Evolutionary conservation across 2,888 invertebrate genomes (phyloP).

Genomic region (Pyrocoelia pectoralis): DNA sequence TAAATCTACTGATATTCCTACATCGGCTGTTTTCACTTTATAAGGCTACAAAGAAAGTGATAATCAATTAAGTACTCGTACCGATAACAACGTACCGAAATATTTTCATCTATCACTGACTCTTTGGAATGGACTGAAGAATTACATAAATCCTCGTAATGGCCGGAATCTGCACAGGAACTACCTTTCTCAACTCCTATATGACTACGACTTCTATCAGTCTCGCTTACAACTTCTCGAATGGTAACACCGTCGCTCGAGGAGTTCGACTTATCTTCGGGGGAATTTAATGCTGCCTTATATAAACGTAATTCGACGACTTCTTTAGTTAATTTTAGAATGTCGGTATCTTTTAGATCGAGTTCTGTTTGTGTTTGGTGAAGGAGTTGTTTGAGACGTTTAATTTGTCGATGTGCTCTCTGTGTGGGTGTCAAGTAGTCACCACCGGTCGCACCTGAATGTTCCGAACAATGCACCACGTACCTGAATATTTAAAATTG

Average conservation of each 20-base stretch:
- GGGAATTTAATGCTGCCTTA: conserved; percentile 80
- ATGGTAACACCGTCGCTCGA: conserved; percentile 67
- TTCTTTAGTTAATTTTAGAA: conserved; percentile 68
- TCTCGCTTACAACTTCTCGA: conserved; percentile 69
- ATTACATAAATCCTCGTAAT: conserved; percentile 82
- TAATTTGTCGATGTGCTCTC: conserved; percentile 81
- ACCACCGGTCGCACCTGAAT: conserved; percentile 78
- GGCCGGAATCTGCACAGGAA: conserved; percentile 86
- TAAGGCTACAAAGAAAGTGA: conserved; percentile 47
- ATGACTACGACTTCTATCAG: conserved; percentile 24
- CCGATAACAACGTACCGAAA: conserved; percentile 38
- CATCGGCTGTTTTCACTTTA: conserved; percentile 47
- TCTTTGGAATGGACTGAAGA: conserved; percentile 82
- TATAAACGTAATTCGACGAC: conserved; percentile 82
- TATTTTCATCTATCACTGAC: conserved; percentile 61
- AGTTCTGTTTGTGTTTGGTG: conserved; percentile 78
- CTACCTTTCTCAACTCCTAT: conserved; percentile 70
- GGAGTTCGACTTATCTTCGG: conserved; percentile 77
- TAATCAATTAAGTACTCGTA: too few species aligned
- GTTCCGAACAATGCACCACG: conserved; percentile 85
- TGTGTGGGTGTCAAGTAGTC: conserved; percentile 91
- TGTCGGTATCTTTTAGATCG: conserved; percentile 84
- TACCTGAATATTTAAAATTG: conserved; percentile 64
- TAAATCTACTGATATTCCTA: conserved; percentile 49
- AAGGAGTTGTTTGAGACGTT: conserved; percentile 75